Conservation (phyloP, 2,113 vertebrate genomes). For the Shinisaurus crocodilurus region DNA sequence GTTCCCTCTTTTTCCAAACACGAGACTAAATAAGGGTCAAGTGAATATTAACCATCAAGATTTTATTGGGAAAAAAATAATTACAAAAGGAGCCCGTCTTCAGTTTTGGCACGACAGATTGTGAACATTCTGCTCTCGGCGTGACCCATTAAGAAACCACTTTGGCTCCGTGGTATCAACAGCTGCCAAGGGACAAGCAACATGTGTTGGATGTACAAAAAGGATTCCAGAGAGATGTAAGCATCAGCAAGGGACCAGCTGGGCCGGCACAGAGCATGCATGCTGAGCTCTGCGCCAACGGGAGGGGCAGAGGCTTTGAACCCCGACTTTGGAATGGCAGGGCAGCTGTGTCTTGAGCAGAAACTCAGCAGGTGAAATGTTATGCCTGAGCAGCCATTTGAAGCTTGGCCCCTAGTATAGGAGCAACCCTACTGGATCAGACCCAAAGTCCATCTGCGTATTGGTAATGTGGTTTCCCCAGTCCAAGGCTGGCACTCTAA, state of each 20-base stretch:
- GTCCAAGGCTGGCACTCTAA: too few relatives aligned
- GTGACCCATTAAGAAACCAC: too few relatives aligned
- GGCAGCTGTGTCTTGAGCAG: too few relatives aligned
- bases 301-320: too few relatives aligned
- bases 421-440: too few relatives aligned
- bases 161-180: not conserved
- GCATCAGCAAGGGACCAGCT: not conserved
- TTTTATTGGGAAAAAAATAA: not conserved
- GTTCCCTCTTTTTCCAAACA: rapidly evolving
- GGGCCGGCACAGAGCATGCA: not conserved
- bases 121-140: too few relatives aligned
- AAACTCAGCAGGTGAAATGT: too few relatives aligned
- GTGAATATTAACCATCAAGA: not conserved
- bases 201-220: not conserved
- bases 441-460: too few relatives aligned
- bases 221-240: not conserved
- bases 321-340: too few relatives aligned
- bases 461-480: too few relatives aligned
- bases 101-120: not conserved
- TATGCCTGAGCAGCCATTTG: too few relatives aligned
- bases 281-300: not conserved
- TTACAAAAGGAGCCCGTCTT: not conserved
- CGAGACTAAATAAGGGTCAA: conserved; percentile 34
- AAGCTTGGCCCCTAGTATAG: too few relatives aligned
- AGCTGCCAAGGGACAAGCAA: not conserved